Base-by-base conservation (phyloP, 2,797 vertebrate genomes). In the Onychomys leucogaster region DNA sequence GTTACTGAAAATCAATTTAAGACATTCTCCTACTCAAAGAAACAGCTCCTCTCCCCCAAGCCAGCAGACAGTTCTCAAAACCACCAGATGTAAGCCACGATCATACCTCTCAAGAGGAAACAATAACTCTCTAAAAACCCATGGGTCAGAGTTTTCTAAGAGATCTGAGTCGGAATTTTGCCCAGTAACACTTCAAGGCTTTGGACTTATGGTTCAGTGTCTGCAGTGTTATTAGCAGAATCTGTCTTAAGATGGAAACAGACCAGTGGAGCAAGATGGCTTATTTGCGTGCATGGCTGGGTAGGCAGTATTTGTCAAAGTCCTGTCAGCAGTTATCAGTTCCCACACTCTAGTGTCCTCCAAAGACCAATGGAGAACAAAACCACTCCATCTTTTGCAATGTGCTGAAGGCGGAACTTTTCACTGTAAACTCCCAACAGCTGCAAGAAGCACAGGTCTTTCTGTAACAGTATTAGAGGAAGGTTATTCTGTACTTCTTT, bases 1-100 rank as follows among this genome's bases (percentile, higher is more conserved):
- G 90, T 83, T 67, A 90, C 61, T 63, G 59, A 96, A 96, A 96
- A 96, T 96, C 97, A 92, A 97, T 95, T 90, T 85, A 95, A 89
- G 63, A 96, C 65, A 95, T 91, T 90, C 94, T 90, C 65, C 67
- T 94, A 67, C 63, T 96, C 73, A 61, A 93, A 76, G n/a, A 91
- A 77, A 89, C 78, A 96, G 19, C 25, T n/a, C 12, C 75, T 59
- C 87, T 46, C 41, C 37, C 34, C 83, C 77, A 89, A 91, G 76
- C 78, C 93, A 77, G 76, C 80, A 91, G 63, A 93, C 59, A 95
- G 85, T 92, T 94, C 93, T 93, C 55, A 86, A 97, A 97, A 96
- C 83, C 86, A 89, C 63, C 55, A 92, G 67, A 91, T 25, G 23
- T n/a, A 17, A n/a, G 87, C 8, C 6, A 2, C 52, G 94, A 81